Evolutionary conservation across 2,888 invertebrate genomes (phyloP).

Genomic region (Eupithecia tripunctaria): DNA sequence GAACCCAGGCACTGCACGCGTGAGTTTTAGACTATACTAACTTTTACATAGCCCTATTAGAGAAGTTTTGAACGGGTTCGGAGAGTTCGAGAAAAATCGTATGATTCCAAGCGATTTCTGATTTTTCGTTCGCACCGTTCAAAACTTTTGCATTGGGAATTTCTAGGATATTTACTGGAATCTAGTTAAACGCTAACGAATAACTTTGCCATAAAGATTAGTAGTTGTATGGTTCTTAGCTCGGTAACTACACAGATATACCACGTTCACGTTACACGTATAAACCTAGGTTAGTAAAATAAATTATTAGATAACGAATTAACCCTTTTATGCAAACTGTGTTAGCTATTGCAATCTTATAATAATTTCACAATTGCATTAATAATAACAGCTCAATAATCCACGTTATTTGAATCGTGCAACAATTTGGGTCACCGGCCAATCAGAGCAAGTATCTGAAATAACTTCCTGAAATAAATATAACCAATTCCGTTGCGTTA

Average conservation of each 20-base stretch:
- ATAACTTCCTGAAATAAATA: not conserved
- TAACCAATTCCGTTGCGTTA: not conserved
- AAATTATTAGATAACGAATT: not conserved
- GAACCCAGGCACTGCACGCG: conserved; percentile 92
- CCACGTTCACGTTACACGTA: no score
- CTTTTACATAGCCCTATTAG: not conserved
- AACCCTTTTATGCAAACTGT: not conserved
- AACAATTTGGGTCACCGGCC: not conserved
- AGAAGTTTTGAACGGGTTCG: not conserved
- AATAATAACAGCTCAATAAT: not conserved
- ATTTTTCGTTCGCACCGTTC: not conserved
- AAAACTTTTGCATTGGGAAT: not conserved
- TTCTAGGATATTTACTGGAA: not conserved
- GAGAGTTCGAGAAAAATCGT: not conserved
- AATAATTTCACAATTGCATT: not conserved
- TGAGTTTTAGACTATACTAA: conserved; percentile 80
- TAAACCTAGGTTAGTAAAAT: not conserved
- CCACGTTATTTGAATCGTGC: not conserved
- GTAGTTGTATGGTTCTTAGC: not conserved
- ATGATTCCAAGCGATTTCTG: conserved; percentile 6
- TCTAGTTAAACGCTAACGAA: not conserved
- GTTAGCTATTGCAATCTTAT: not conserved
- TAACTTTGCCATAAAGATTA: not conserved
- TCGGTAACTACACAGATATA: not conserved
- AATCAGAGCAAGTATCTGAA: not conserved